phyloP scores from a whole-genome alignment of 2,888 invertebrate genomes.

The Molorchus minor region DNA sequence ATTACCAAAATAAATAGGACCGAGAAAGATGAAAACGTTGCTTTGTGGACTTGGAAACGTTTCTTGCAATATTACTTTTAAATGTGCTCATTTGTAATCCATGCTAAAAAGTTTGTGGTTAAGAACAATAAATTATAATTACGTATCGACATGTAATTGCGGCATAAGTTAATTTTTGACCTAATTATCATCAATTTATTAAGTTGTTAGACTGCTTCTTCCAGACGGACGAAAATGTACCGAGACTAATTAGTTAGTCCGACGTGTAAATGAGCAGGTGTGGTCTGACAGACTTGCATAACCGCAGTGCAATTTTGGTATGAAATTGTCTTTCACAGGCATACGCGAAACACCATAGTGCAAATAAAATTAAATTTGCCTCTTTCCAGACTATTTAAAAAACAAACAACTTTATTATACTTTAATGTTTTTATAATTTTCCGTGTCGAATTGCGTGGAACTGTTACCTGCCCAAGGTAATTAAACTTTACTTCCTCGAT shows the following conservation, averaged over 20 bases:
- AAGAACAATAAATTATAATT: too few relatives aligned
- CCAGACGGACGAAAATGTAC: too few relatives aligned
- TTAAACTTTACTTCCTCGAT: constrained; percentile 6
- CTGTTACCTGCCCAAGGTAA: neutral
- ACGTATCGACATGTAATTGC: too few relatives aligned
- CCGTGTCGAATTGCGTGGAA: constrained; percentile 4
- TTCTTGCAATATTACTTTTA: too few relatives aligned
- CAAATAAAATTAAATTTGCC: neutral
- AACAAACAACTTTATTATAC: constrained; percentile 4
- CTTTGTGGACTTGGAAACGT: too few relatives aligned
- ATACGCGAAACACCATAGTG: neutral
- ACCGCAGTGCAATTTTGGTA: neutral
- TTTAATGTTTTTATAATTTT: constrained; percentile 11
- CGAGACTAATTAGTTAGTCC: neutral
- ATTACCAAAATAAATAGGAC: too few relatives aligned
- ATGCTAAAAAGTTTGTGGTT: too few relatives aligned
- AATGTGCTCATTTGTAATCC: too few relatives aligned
- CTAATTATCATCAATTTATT: too few relatives aligned
- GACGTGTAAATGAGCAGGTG: constrained; percentile 6
- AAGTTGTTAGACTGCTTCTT: too few relatives aligned
- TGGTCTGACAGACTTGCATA: constrained; percentile 6
- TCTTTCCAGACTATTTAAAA: neutral
- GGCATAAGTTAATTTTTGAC: too few relatives aligned
- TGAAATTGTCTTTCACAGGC: neutral
- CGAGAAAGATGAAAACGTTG: too few relatives aligned